Base-by-base conservation (phyloP, 2,113 vertebrate species). In the Gavia stellata region DNA sequence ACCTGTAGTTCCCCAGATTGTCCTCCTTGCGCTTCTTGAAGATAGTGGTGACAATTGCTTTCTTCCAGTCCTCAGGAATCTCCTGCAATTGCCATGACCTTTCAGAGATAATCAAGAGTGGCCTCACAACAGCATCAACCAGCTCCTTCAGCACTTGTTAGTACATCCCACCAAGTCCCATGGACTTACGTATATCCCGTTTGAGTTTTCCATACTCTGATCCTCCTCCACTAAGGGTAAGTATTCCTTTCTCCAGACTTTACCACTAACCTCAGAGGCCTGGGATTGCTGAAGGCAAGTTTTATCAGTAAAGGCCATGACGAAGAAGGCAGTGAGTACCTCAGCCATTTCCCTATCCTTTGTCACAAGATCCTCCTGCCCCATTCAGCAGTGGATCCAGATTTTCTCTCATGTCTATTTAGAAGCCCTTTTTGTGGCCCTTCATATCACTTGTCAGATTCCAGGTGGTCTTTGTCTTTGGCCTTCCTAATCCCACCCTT, bases 321-420 rank as follows among this genome's bases (percentile, higher is more conserved):
- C 0, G 4, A 85, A 83, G 36, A 3, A 4, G 0, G 33, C 52
- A 92, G 13, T 2, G 0, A 74, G 21, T 42, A 36, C 12, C 29
- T 75, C 33, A 50, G n/a, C 21, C 3, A 58, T 58, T 66, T 79
- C 21, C 23, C 8, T 8, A 58, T 33, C 19, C 33, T 91, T 58
- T 36, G 11, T 52, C 34, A 66, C 40, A 88, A 53, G 19, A n/a
- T 50, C 16, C 14, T 86, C 7, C 55, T 53, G 28, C 9, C 1
- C 1, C 24, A 52, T 26, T 81, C 49, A 68, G 58, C 11, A 70
- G 12, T 14, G 4, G 65, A 66, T 70, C 28, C 25, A 74, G 3
- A 2, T 66, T 66, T 63, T 66, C 58, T 65, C 53, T 74, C 6
- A 0, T 31, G 61, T 14, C 10, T 56, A 6, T 59, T 90, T 31